Evolutionary conservation across 2,888 invertebrate species (phyloP).

Genomic region (Physocephala rufipes): DNA sequence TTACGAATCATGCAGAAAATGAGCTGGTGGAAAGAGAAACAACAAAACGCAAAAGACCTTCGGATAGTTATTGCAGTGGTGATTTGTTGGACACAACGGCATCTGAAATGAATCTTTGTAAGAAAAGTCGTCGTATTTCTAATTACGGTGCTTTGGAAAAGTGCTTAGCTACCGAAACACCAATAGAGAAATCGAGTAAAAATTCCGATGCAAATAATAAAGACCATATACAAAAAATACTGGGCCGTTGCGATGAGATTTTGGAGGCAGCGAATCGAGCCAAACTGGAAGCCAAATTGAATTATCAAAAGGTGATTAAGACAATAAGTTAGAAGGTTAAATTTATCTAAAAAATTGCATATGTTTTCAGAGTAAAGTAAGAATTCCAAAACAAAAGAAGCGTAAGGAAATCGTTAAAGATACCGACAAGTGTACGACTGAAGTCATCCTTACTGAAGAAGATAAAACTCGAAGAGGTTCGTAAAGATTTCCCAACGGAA

Average conservation of each 20-base stretch:
- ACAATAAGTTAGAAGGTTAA: neutral
- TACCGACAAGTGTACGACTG: constrained; percentile 6
- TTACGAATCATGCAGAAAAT: constrained; percentile 39
- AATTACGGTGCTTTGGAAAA: constrained; percentile 12
- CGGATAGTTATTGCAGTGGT: constrained; percentile 54
- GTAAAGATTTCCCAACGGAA: neutral
- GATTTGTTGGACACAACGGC: constrained; percentile 36
- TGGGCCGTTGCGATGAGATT: constrained; percentile 55
- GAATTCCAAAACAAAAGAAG: constrained; percentile 42
- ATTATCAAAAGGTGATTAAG: constrained; percentile 50
- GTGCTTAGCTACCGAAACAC: neutral
- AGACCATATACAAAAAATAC: constrained; percentile 42
- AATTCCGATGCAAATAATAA: neutral
- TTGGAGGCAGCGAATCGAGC: constrained; percentile 56
- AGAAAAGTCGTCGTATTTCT: constrained; percentile 38
- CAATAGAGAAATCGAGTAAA: neutral
- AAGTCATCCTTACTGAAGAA: constrained; percentile 22
- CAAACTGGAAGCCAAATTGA: constrained; percentile 51
- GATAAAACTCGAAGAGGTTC: constrained; percentile 47
- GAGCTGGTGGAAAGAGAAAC: neutral
- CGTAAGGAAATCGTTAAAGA: constrained; percentile 30
- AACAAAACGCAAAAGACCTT: constrained; percentile 53
- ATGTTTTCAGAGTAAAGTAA: constrained; percentile 44
- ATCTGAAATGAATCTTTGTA: constrained; percentile 38
- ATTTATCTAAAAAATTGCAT: neutral